phyloP scores from a whole-genome alignment of 2,888 invertebrate genomes.

The Anoplius nigerrimus region DNA sequence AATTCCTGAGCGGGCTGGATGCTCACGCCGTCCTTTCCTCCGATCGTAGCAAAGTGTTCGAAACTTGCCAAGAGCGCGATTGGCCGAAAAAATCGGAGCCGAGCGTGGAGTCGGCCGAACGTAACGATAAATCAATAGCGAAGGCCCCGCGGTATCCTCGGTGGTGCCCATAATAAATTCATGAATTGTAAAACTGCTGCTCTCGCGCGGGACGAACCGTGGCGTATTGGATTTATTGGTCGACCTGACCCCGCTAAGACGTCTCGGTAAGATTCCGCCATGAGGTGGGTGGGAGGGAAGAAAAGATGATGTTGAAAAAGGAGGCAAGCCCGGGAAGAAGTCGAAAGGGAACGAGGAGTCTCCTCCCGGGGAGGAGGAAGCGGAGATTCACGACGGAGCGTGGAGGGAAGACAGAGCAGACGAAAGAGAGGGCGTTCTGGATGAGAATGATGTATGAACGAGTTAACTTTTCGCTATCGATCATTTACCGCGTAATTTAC shows the following conservation, averaged over 20 bases:
- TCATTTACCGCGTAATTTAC: conserved; percentile 63
- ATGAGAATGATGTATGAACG: conserved; percentile 69
- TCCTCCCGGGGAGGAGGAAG: conserved; percentile 24
- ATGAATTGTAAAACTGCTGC: conserved; percentile 73
- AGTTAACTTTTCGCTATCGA: conserved; percentile 71
- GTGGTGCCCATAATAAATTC: conserved; percentile 72
- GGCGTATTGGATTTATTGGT: conserved; percentile 74
- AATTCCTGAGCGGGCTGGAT: conserved; percentile 4
- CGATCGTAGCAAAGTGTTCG: too few species aligned
- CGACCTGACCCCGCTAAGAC: conserved; percentile 73
- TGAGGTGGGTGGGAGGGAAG: conserved; percentile 24
- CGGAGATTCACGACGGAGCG: conserved; percentile 6
- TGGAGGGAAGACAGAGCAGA: conserved; percentile 19
- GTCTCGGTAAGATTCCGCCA: conserved; percentile 49
- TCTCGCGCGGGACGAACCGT: conserved; percentile 71
- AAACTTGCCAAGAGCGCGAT: conserved; percentile 42
- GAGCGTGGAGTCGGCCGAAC: conserved; percentile 55
- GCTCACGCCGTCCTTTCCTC: too few species aligned
- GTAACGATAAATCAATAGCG: conserved; percentile 73
- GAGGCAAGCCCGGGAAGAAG: conserved; percentile 20
- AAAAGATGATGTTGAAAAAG: conserved; percentile 32
- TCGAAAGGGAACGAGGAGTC: conserved; percentile 5
- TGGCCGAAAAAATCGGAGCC: conserved; percentile 49
- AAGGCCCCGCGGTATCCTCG: conserved; percentile 63
- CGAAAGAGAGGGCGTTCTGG: conserved; percentile 31